Conservation (phyloP, 2,113 vertebrate genomes). For the Stictonetta naevosa region DNA sequence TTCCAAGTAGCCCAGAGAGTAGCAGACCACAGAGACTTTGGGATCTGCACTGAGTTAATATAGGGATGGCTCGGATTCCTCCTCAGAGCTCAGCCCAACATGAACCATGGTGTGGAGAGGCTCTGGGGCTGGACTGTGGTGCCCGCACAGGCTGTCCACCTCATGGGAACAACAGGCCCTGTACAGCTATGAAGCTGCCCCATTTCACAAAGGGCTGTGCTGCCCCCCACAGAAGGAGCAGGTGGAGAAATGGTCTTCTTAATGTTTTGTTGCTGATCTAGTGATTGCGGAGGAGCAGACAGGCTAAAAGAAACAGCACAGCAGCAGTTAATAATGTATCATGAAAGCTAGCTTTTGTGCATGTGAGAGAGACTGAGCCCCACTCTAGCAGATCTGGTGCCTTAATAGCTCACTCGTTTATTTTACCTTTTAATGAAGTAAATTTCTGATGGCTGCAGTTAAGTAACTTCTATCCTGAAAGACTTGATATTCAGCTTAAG, state of each 20-base stretch:
- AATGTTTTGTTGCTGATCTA: neutral
- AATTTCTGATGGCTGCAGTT: neutral
- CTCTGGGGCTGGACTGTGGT: fast-evolving
- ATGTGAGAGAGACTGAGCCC: neutral
- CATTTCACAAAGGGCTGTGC: neutral
- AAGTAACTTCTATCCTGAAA: neutral
- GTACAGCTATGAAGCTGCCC: neutral
- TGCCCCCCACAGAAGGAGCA: neutral
- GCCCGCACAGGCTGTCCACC: fast-evolving
- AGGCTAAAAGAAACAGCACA: neutral
- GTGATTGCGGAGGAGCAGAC: neutral
- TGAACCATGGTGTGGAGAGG: neutral
- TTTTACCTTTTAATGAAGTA: neutral
- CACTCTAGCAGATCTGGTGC: neutral
- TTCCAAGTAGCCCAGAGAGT: neutral
- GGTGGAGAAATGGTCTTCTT: neutral
- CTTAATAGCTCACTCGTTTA: neutral
- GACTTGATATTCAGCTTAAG: neutral
- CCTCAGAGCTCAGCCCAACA: neutral
- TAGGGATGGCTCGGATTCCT: neutral
- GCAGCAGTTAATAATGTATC: neutral
- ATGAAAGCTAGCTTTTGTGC: neutral
- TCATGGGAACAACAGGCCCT: neutral
- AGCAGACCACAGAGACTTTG: neutral
- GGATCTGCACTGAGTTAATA: neutral